Evolutionary conservation across 2,888 invertebrate species (phyloP), one percentile per base, ranked within the genome.

Genomic region (Drosophila mercatorum): DNA sequence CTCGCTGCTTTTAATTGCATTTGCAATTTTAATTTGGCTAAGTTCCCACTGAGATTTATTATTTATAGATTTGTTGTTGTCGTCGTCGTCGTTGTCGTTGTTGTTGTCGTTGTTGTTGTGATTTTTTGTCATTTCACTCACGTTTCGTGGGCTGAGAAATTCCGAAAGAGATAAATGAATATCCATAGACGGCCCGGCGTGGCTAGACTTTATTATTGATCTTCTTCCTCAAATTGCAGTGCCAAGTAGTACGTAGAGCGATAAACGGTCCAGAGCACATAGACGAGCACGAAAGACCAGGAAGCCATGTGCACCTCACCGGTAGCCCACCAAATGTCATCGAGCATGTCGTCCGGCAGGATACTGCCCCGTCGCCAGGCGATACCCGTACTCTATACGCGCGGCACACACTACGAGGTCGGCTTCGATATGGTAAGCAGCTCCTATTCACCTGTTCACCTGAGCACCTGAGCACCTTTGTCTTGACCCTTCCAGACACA

Each of bases 371-470:
- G 95, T 70, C 93, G 96, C 66, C 94, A 95, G 78, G 94, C 94
- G 8, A 95, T 97, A 66, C 97, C 97, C 0, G 95, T 97, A 26
- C 93, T 97, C 57, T 95, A 96, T 91, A 95, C 96, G 2, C 94
- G 95, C 75, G 97, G 97, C 61, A 96, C 95, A 0, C 96, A 97
- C 92, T 97, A 97, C 91, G 97, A 97, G 91, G 96, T 97, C 60
- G 97, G 97, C 72, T 97, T 94, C 90, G 97, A 97, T 93, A 95
- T 97, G 93, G 97, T 97, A 93, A 95, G 96, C 93, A 28, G 26
- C 49, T 31, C 31, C 49, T 46, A 1, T 7, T 6, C 26, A 22
- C 17, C 44, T 14, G 14, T 8, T 0, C 28, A 31, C 28, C 44
- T 14, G 14, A 7, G 0, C 28, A 31, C 28, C 28, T 46, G 1